phyloP scores from a whole-genome alignment of 2,888 invertebrate species.

The Lithophane leautieri region DNA sequence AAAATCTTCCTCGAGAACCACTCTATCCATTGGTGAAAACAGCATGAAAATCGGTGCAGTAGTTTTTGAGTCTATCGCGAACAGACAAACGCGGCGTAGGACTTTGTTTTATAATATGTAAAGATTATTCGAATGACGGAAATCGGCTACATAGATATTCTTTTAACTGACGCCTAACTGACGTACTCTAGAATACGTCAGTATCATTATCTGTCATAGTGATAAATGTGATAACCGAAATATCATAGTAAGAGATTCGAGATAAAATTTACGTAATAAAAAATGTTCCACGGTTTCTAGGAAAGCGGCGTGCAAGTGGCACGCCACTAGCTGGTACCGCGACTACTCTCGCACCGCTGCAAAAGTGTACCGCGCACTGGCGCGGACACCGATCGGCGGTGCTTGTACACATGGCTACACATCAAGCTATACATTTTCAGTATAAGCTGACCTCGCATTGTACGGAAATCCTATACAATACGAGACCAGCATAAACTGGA shows the following conservation, averaged over 20 bases:
- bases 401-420: too few species aligned
- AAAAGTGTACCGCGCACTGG: constrained; percentile 72
- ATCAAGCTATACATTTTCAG: too few species aligned
- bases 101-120: too few species aligned
- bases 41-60: too few species aligned
- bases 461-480: too few species aligned
- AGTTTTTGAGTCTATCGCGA: too few species aligned
- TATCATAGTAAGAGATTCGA: constrained; percentile 26
- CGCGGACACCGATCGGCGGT: constrained; percentile 74
- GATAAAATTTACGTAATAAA: constrained; percentile 46
- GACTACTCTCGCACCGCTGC: constrained; percentile 77
- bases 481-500: too few species aligned
- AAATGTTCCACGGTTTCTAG: constrained; percentile 75
- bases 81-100: too few species aligned
- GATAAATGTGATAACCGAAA: constrained; percentile 42
- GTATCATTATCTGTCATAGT: constrained; percentile 19
- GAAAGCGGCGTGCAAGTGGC: constrained; percentile 66
- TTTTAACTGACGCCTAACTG: background rate
- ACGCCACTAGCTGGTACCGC: constrained; percentile 75
- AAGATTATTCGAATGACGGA: too few species aligned
- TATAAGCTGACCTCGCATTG: too few species aligned
- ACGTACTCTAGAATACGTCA: constrained; percentile 7
- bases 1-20: too few species aligned
- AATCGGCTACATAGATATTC: background rate
- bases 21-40: too few species aligned